Evolutionary conservation across 2,888 invertebrate species (phyloP).

Genomic region (Phragmatobia fuliginosa): DNA sequence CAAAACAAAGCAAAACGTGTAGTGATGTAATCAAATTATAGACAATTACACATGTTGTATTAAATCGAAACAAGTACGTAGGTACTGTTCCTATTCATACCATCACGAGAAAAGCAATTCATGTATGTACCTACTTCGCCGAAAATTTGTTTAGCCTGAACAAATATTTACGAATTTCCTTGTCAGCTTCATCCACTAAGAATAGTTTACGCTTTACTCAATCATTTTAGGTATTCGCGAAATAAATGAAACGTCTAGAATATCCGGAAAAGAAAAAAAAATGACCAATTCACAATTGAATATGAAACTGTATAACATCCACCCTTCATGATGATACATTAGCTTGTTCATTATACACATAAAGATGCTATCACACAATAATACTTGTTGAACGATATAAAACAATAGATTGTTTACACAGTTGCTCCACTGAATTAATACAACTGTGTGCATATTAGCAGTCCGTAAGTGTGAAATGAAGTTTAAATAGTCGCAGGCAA

Average conservation of each 20-base stretch:
- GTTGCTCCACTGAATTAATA: constrained; percentile 10
- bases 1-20: neutral
- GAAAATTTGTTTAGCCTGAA: neutral
- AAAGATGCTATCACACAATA: constrained; percentile 10
- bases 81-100: neutral
- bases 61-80: neutral
- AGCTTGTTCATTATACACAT: constrained; percentile 29
- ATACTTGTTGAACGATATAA: neutral
- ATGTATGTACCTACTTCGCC: neutral
- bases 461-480: constrained; percentile 30
- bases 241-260: neutral
- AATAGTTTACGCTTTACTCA: neutral
- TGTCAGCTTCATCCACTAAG: neutral
- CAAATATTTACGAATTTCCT: neutral
- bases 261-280: neutral
- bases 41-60: neutral
- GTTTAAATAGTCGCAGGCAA: constrained; percentile 39
- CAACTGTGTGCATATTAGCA: constrained; percentile 13
- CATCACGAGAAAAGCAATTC: neutral
- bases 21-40: neutral
- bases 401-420: constrained; percentile 21
- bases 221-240: neutral
- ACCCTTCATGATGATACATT: constrained; percentile 41
- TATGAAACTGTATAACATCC: neutral
- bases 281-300: constrained; percentile 1